Evolutionary conservation across 2,888 invertebrate species (phyloP).

Genomic region (Amblyjoppa fuscipennis): DNA sequence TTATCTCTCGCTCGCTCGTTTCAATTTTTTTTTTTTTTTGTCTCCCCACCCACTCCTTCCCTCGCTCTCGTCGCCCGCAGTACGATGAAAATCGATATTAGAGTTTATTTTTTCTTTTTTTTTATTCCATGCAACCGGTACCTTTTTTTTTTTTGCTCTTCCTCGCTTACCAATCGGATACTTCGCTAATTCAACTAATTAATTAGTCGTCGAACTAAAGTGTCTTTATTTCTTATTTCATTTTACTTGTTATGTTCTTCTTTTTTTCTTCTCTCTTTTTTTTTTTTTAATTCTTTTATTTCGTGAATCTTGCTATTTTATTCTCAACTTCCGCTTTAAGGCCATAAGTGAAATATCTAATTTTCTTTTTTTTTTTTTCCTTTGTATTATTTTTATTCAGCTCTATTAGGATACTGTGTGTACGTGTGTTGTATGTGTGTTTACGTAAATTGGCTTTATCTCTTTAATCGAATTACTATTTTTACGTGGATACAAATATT

Average conservation of each 20-base stretch:
- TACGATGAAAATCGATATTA: constrained; percentile 57
- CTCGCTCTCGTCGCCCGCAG: constrained; percentile 39
- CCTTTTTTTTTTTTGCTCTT: constrained; percentile 64
- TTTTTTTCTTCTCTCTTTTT: constrained; percentile 48
- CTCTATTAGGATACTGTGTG: constrained; percentile 66
- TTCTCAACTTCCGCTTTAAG: constrained; percentile 78
- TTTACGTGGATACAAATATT: constrained; percentile 1
- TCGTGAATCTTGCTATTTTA: constrained; percentile 64
- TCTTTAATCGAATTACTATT: neutral
- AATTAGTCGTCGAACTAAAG: constrained; percentile 68
- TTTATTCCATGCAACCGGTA: constrained; percentile 73
- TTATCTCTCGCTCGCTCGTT: constrained; percentile 42
- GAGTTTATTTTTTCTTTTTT: constrained; percentile 21
- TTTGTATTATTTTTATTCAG: constrained; percentile 59
- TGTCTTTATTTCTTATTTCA: constrained; percentile 60
- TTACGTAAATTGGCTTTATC: constrained; percentile 74
- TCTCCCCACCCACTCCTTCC: constrained; percentile 18
- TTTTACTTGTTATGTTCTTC: constrained; percentile 26
- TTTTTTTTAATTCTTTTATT: constrained; percentile 52
- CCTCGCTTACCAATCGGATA: constrained; percentile 67
- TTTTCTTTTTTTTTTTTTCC: constrained; percentile 65
- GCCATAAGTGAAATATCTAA: constrained; percentile 83
- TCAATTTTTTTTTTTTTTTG: neutral
- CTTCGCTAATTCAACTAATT: constrained; percentile 70
- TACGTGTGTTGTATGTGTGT: constrained; percentile 58